Base-by-base conservation (phyloP, 2,888 invertebrate genomes). In the Dynastes grantii region DNA sequence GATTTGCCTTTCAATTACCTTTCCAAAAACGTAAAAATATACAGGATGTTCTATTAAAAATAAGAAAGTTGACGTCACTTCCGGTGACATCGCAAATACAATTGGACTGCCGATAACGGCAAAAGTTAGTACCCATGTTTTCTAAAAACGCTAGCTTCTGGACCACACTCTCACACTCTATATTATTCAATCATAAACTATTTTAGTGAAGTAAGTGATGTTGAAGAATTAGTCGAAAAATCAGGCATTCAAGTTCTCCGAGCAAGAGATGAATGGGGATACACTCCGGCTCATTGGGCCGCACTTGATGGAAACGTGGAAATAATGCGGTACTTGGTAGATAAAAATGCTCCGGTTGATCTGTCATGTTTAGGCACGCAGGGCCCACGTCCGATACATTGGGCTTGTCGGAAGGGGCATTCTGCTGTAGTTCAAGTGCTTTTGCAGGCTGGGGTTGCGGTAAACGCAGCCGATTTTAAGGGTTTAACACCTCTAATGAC, bases 211-310 rank as follows among this genome's bases (percentile, higher is more conserved):
- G 93, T 96, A 6, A 92, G 94, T 37, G 96, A 95, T 82, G 94
- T 97, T 58, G 97, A 97, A 87, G 93, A 94, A 76, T 89, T 96
- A 65, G 95, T 97, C 0, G 96, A 97, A 85, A 95, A 95, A 87
- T 91, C 94, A 63, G 96, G 97, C 0, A 91, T 93, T 22, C 94
- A 94, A 87, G 93, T 94, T 78, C 89, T 97, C 78, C 93, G 94
- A 77, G 94, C 94, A 0, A 92, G 97, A 27, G 97, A 97, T 88
- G 95, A 96, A 86, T 97, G 97, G 90, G 97, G 97, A 22, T 97
- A 97, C 88, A 97, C 97, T 0, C 96, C 97, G 0, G 96, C 96
- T 29, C 97, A 97, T 88, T 97, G 97, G 97, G 96, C 95, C 0
- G 95, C 95, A 61, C 90, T 97, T 70, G 96, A 97, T 86, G 97